Percentiles rank a stretch among this genome's conserved stretches.
These are phyloP conservation scores for Heteromormyrus szaboi DNA, from an alignment of 2,797 vertebrate species.

Conservation along the genomic window DNA sequence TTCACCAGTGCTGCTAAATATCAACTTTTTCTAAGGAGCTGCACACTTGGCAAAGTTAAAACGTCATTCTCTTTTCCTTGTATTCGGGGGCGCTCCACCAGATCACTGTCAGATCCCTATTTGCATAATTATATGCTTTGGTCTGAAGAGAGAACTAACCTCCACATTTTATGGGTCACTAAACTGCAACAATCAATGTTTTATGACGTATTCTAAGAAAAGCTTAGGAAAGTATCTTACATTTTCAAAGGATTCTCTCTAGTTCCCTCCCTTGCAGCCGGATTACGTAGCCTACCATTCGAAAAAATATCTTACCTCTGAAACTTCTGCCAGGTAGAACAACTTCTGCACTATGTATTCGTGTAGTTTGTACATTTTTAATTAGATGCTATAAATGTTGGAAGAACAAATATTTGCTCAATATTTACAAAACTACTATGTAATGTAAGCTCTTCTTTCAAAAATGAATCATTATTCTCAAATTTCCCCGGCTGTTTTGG, in stretches of 20 bases:
- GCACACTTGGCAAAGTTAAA: conserved; percentile 60
- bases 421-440: neutral
- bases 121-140: conserved; percentile 99
- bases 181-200: conserved; percentile 98
- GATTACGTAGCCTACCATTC: conserved; percentile 51
- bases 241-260: conserved; percentile 61
- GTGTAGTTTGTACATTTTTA: neutral
- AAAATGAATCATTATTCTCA: neutral
- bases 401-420: neutral
- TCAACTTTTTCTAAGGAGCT: conserved; percentile 55
- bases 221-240: conserved; percentile 77
- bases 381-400: neutral
- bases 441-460: neutral
- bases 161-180: conserved; percentile 98
- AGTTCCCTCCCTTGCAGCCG: conserved; percentile 38
- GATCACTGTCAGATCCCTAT: conserved; percentile 98
- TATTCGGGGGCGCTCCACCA: conserved; percentile 76
- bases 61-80: conserved; percentile 53
- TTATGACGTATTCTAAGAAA: conserved; percentile 90
- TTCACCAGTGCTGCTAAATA: conserved; percentile 47
- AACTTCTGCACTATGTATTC: conserved; percentile 34
- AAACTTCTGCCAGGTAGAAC: conserved; percentile 52
- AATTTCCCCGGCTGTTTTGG: neutral
- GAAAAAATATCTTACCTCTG: conserved; percentile 45
- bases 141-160: conserved; percentile 98